These are phyloP conservation scores for Lamprologus tigripictilis DNA, from an alignment of 2,113 vertebrate species.

Conservation along the genomic window DNA sequence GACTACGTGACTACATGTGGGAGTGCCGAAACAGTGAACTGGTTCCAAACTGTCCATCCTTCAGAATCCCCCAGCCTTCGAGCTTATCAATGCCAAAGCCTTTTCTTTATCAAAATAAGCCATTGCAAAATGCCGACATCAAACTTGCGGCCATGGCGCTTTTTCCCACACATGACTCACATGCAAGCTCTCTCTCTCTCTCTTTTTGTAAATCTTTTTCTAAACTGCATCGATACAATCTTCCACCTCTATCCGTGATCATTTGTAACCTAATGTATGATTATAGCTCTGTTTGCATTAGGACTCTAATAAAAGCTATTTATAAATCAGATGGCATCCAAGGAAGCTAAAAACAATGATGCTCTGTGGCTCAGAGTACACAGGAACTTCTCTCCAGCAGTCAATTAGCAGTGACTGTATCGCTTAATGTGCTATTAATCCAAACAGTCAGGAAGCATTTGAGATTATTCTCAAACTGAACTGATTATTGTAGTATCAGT, in stretches of 20 bases:
- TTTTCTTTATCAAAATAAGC: background rate
- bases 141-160: background rate
- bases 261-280: background rate
- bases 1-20: background rate
- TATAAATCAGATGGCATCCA: background rate
- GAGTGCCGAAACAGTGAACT: background rate
- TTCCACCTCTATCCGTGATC: background rate
- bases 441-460: background rate
- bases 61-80: background rate
- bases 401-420: background rate
- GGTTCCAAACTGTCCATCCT: background rate
- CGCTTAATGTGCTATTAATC: background rate
- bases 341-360: background rate
- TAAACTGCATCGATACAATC: background rate
- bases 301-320: background rate
- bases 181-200: background rate
- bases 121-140: background rate
- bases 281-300: background rate
- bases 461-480: background rate
- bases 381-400: background rate
- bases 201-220: background rate
- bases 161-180: background rate
- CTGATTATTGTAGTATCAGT: background rate
- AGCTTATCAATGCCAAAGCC: background rate
- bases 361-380: background rate